A percentile compares a stretch with the other conserved stretches of the same genome.
These are phyloP conservation scores for Nyleta sp. DNA, from an alignment of 2,888 invertebrate genomes.

Conservation along the genomic window DNA sequence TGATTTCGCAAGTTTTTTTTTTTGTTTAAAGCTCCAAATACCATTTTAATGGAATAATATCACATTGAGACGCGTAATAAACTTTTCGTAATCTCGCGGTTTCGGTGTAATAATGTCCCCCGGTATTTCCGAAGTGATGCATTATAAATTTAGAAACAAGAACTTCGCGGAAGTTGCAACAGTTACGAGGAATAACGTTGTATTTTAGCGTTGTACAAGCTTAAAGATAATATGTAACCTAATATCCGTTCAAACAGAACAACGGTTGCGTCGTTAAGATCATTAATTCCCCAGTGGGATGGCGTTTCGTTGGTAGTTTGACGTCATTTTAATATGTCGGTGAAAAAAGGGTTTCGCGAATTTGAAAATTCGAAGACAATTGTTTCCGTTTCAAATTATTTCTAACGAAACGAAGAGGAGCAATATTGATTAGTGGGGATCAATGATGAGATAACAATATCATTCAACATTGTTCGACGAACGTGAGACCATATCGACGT, in stretches of 20 bases:
- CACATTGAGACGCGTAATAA: conserved; percentile 7
- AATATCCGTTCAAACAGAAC: conserved; percentile 17
- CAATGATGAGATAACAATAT: no score
- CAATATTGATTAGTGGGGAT: no score
- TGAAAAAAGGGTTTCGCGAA: no score
- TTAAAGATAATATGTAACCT: conserved; percentile 34
- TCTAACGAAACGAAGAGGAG: no score
- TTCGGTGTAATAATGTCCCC: conserved; percentile 23
- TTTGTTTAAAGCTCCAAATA: background rate
- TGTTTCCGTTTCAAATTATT: no score
- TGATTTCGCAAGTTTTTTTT: background rate
- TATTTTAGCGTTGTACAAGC: conserved; percentile 20
- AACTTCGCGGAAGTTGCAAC: conserved; percentile 29
- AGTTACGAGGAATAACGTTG: conserved; percentile 23
- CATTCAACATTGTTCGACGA: no score
- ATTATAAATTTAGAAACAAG: conserved; percentile 32
- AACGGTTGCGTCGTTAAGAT: conserved; percentile 1
- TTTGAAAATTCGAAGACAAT: no score
- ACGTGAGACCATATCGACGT: no score
- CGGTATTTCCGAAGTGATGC: conserved; percentile 6
- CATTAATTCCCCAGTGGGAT: conserved; percentile 16
- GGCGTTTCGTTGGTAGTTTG: no score
- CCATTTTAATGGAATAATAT: background rate
- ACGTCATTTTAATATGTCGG: no score
- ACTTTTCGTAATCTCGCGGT: conserved; percentile 16